These are phyloP conservation scores for Dryobotodes eremita DNA, from an alignment of 2,888 invertebrate genomes.

Conservation along the genomic window DNA sequence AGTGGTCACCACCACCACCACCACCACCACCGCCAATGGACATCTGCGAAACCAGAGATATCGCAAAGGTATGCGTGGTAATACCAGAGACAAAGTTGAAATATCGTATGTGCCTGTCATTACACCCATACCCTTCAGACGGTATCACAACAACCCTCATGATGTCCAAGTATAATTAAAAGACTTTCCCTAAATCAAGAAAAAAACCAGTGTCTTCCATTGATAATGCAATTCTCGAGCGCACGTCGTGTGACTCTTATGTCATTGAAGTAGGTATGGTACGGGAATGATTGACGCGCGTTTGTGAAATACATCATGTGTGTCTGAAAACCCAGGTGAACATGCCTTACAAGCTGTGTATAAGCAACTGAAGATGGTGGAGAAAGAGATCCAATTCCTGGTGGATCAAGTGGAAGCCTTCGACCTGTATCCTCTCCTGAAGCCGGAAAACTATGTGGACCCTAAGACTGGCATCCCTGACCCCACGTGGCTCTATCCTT, in stretches of 20 bases:
- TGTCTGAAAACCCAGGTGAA: slow-evolving; percentile 74
- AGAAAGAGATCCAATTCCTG: slow-evolving; percentile 91
- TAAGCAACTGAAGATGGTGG: slow-evolving; percentile 93
- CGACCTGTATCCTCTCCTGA: slow-evolving; percentile 90
- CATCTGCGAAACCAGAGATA: neutral
- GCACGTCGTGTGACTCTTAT: neutral
- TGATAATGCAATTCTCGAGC: neutral
- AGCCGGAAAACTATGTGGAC: slow-evolving; percentile 80
- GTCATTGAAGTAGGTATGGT: neutral
- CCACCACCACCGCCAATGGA: too few species aligned
- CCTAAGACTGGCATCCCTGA: slow-evolving; percentile 81
- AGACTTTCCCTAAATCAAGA: neutral
- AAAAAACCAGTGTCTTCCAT: neutral
- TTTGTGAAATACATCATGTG: neutral
- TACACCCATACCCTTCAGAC: neutral
- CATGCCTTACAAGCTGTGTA: slow-evolving; percentile 92
- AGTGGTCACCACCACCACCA: neutral
- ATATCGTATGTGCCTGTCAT: neutral
- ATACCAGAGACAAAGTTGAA: neutral
- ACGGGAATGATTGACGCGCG: neutral
- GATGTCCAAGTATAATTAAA: neutral
- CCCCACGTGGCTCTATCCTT: slow-evolving; percentile 84
- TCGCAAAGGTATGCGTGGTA: neutral
- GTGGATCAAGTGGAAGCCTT: slow-evolving; percentile 90
- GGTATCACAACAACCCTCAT: neutral